Evolutionary conservation across 2,797 vertebrate species (phyloP).

Genomic region (Bradypus variegatus): DNA sequence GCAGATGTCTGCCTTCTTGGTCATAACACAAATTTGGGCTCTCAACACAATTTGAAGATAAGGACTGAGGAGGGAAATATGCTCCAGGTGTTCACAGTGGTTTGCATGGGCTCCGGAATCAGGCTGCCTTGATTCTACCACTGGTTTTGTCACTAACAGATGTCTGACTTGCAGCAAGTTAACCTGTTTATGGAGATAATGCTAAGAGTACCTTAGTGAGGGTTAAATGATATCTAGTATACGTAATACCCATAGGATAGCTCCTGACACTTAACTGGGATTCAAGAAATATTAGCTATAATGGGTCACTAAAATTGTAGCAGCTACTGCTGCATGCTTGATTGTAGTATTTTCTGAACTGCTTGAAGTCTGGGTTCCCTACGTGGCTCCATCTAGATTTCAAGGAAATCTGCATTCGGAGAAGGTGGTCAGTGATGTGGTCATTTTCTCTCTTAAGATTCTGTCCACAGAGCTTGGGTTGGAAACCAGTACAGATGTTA

Average conservation of each 20-base stretch:
- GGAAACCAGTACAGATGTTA: not conserved
- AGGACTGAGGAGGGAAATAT: not conserved
- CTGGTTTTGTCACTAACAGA: not conserved
- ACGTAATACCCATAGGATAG: not conserved
- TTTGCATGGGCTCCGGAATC: not conserved
- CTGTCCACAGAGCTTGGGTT: not conserved
- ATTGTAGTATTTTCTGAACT: constrained; percentile 15
- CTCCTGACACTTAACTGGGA: not conserved
- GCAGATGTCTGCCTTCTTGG: not conserved
- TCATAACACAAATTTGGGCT: constrained; percentile 9
- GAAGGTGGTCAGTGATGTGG: not conserved
- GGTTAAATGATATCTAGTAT: not conserved
- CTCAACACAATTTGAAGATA: not conserved
- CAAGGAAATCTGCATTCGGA: not conserved
- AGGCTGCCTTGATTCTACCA: not conserved
- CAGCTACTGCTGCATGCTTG: not conserved
- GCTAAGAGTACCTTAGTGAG: not conserved
- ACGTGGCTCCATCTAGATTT: not conserved
- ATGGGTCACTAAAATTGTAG: not conserved
- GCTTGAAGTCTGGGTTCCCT: not conserved
- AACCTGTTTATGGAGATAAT: not conserved
- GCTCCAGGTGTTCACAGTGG: not conserved
- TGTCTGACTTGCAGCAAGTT: not conserved
- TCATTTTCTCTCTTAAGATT: not conserved
- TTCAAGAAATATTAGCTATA: not conserved